A percentile compares a stretch with the other conserved stretches of the same genome.
Conservation (phyloP, 2,797 vertebrate species). For the Lepilemur septentrionalis region DNA sequence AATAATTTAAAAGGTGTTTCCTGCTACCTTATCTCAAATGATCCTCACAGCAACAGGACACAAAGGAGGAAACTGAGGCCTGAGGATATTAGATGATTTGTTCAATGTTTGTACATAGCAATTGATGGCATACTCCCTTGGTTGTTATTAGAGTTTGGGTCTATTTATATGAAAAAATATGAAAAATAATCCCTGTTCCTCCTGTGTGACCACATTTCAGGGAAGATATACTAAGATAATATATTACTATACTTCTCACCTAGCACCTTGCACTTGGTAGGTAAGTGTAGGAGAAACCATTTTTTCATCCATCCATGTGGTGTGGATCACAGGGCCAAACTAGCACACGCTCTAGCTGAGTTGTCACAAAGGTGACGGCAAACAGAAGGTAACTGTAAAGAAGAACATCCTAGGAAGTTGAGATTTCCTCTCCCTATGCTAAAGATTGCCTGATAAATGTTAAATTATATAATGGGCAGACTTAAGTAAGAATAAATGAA, state of each 20-base stretch:
- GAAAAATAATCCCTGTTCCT: neutral
- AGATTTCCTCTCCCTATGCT: neutral
- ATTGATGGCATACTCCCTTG: neutral
- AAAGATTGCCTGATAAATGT: neutral
- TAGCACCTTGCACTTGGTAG: neutral
- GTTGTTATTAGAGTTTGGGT: neutral
- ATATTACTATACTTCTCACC: neutral
- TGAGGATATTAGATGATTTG: neutral
- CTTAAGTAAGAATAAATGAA: constrained; percentile 19
- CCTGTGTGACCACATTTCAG: neutral
- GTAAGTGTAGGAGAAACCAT: neutral
- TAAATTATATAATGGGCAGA: constrained; percentile 28
- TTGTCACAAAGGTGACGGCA: neutral
- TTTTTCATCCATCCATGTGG: neutral
- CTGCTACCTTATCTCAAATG: neutral
- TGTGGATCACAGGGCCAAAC: neutral
- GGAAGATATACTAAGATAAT: neutral
- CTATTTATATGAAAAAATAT: constrained; percentile 6
- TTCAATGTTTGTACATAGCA: neutral
- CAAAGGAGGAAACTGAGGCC: neutral
- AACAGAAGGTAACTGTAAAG: neutral
- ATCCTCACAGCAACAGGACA: neutral
- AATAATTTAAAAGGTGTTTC: neutral
- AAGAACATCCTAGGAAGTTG: neutral
- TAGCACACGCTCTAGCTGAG: neutral